phyloP scores from a whole-genome alignment of 2,797 vertebrate genomes.

The Tokudaia muenninki region DNA sequence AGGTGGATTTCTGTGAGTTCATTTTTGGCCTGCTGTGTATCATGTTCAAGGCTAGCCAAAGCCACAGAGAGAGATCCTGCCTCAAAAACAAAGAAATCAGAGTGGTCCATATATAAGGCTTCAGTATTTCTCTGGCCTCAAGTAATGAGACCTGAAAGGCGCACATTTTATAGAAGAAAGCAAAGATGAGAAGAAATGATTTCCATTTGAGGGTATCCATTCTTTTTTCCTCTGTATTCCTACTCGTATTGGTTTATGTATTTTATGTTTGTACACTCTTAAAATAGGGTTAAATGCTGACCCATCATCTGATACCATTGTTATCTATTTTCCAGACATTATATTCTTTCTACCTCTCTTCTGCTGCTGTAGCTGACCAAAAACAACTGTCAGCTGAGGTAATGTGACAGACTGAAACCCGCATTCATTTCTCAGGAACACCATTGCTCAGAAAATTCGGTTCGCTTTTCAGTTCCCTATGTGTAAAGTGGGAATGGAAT shows the following conservation, averaged over 20 bases:
- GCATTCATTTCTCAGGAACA: not conserved
- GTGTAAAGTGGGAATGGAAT: constrained; percentile 30
- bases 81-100: not conserved
- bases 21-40: not conserved
- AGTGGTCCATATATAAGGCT: not conserved
- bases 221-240: not conserved
- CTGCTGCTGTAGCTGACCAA: constrained; percentile 1
- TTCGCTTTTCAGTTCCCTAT: not conserved
- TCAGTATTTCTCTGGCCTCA: not conserved
- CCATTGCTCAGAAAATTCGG: not conserved
- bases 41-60: not conserved
- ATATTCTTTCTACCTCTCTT: constrained; percentile 1
- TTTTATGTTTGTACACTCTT: not conserved
- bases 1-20: not conserved
- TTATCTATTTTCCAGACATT: not conserved
- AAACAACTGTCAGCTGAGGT: constrained; percentile 25
- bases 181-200: not conserved
- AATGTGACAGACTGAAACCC: not conserved
- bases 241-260: not conserved
- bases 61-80: not conserved
- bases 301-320: not conserved
- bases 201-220: not conserved
- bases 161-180: not conserved
- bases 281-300: not conserved
- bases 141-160: constrained; percentile 14